Evolutionary conservation across 2,797 vertebrate species (phyloP).

Genomic region (Melanotaenia nigrans): DNA sequence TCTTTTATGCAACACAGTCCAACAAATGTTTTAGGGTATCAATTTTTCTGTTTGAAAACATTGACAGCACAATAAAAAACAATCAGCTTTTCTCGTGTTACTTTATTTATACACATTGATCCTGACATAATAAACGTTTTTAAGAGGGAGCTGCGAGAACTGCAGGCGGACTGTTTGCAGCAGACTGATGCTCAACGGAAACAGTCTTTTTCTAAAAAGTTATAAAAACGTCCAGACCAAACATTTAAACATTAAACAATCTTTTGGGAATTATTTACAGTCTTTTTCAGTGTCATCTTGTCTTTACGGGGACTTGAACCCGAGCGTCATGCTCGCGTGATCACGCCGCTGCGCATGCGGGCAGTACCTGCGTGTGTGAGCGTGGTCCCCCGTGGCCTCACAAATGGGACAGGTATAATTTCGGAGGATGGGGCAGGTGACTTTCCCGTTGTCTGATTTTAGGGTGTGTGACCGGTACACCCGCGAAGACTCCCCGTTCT

Average conservation of each 20-base stretch:
- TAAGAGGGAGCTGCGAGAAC: not conserved
- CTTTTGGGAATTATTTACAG: constrained; percentile 43
- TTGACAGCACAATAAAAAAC: not conserved
- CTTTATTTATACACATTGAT: too few species aligned
- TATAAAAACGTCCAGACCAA: not conserved
- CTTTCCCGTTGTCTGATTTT: constrained; percentile 76
- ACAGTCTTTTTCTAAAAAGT: not conserved
- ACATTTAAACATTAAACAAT: constrained; percentile 13
- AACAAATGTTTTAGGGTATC: not conserved
- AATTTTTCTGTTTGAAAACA: not conserved
- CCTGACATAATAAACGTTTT: too few species aligned
- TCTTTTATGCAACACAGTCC: not conserved
- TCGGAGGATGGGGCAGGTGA: constrained; percentile 85
- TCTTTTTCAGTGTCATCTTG: not conserved
- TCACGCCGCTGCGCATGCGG: constrained; percentile 46
- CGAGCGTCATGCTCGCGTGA: not conserved
- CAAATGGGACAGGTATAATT: constrained; percentile 87
- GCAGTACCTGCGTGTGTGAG: constrained; percentile 89
- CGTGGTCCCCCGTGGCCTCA: constrained; percentile 82
- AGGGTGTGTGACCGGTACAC: constrained; percentile 85
- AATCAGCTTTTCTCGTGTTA: not conserved
- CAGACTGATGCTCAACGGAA: not conserved
- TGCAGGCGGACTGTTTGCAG: not conserved
- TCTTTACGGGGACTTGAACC: constrained; percentile 31
- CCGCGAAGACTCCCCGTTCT: constrained; percentile 83